A percentile compares a stretch with the other conserved stretches of the same genome.
These are phyloP conservation scores for Characodon lateralis DNA, from an alignment of 2,797 vertebrate species.

Conservation along the genomic window DNA sequence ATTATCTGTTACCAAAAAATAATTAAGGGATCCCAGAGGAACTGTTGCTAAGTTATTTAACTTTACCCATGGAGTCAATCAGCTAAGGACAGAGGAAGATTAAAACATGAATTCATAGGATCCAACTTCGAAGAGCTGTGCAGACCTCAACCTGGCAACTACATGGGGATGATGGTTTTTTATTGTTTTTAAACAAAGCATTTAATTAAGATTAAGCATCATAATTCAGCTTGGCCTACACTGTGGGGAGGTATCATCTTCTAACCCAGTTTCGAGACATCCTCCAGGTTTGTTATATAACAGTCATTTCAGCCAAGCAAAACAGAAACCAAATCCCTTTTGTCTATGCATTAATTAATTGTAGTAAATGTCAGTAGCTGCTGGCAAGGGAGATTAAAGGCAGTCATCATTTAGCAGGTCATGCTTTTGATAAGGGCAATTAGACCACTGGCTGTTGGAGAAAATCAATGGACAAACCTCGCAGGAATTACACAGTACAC, in stretches of 20 bases:
- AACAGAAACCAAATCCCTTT: constrained; percentile 50
- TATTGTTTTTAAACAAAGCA: neutral
- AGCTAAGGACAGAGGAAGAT: neutral
- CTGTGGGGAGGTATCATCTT: constrained; percentile 22
- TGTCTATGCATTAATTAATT: constrained; percentile 77
- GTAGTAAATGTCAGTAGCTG: constrained; percentile 80
- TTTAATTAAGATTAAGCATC: neutral
- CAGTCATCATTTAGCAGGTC: constrained; percentile 73
- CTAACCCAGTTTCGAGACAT: constrained; percentile 11
- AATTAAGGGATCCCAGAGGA: no score
- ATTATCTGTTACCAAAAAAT: neutral
- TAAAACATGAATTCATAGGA: neutral
- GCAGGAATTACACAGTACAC: constrained; percentile 33
- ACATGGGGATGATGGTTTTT: neutral
- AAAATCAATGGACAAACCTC: constrained; percentile 67
- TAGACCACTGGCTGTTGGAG: constrained; percentile 74
- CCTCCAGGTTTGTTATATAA: constrained; percentile 23
- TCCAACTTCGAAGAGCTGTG: neutral
- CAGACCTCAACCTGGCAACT: neutral
- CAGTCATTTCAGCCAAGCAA: constrained; percentile 40
- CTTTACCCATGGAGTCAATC: neutral
- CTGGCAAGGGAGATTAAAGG: constrained; percentile 73
- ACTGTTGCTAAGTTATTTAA: neutral
- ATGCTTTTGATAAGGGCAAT: constrained; percentile 83
- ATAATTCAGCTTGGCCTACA: neutral